Percentiles rank a stretch among this genome's conserved stretches.
phyloP scores from a whole-genome alignment of 2,888 invertebrate genomes.

The Cantharis rustica region DNA sequence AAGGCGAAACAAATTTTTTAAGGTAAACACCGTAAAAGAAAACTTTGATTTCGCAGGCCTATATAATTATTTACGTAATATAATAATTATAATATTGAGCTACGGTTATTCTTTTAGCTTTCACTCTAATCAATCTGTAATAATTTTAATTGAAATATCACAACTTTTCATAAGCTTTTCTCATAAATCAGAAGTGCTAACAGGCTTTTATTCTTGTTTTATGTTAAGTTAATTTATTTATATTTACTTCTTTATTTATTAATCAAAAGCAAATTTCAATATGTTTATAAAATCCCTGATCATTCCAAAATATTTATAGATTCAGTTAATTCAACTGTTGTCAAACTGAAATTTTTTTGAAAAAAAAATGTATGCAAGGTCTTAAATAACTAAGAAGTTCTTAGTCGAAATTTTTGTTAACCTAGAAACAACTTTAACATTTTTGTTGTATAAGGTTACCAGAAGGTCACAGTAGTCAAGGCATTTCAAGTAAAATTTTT shows the following conservation, averaged over 20 bases:
- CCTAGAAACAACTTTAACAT: no score
- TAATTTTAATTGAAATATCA: background rate
- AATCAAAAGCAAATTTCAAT: no score
- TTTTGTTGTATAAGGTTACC: no score
- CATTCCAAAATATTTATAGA: no score
- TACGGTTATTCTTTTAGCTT: background rate
- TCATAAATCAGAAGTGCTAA: background rate
- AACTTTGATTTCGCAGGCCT: background rate
- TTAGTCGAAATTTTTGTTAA: no score
- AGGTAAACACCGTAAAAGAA: background rate
- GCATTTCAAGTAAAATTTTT: no score
- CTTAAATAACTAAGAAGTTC: no score
- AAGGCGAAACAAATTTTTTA: background rate
- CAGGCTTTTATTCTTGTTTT: background rate
- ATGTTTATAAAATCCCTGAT: no score
- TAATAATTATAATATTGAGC: background rate
- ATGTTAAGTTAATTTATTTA: background rate
- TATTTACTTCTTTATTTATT: background rate
- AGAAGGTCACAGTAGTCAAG: no score
- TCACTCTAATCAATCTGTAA: background rate
- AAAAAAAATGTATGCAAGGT: no score
- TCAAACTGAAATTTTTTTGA: no score
- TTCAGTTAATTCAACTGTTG: no score
- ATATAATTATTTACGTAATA: background rate
- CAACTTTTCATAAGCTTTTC: background rate